Evolutionary conservation across 2,113 vertebrate genomes (phyloP).

Genomic region (Tenebrosternarchus preto): DNA sequence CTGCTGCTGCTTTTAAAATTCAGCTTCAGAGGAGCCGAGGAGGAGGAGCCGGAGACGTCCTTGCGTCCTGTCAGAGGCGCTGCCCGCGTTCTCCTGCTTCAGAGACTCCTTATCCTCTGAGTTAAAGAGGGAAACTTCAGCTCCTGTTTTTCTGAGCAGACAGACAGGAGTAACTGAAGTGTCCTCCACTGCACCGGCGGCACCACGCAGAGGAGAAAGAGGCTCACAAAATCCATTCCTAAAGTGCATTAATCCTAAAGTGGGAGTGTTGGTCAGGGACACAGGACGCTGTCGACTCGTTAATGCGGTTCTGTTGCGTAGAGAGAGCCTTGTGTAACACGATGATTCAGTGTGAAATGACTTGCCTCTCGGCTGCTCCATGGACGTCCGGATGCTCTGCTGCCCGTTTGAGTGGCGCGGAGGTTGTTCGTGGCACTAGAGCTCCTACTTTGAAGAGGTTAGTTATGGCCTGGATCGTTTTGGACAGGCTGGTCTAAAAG

Average conservation of each 20-base stretch:
- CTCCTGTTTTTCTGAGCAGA: neutral
- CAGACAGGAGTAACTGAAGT: neutral
- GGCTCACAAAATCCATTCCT: neutral
- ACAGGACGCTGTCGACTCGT: constrained; percentile 9
- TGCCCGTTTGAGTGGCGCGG: constrained; percentile 34
- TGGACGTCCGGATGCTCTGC: constrained; percentile 29
- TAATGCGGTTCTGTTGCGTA: constrained; percentile 24
- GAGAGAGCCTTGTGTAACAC: constrained; percentile 24
- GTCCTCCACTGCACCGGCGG: neutral
- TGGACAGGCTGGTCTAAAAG: constrained; percentile 33
- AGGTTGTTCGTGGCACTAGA: constrained; percentile 11
- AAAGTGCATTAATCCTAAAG: constrained; percentile 15
- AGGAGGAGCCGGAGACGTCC: neutral
- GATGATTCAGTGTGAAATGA: constrained; percentile 48
- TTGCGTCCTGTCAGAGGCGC: neutral
- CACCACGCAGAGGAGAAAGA: neutral
- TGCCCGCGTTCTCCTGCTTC: neutral
- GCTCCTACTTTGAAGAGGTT: constrained; percentile 40
- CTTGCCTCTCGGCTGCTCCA: constrained; percentile 17
- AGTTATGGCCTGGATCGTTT: constrained; percentile 14
- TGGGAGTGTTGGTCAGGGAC: constrained; percentile 34
- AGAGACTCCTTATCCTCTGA: neutral
- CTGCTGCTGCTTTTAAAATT: neutral
- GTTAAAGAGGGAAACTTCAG: neutral
- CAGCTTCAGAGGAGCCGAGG: neutral